Conservation (phyloP, 1,140 invertebrate genomes). For the Drosophila littoralis region DNA sequence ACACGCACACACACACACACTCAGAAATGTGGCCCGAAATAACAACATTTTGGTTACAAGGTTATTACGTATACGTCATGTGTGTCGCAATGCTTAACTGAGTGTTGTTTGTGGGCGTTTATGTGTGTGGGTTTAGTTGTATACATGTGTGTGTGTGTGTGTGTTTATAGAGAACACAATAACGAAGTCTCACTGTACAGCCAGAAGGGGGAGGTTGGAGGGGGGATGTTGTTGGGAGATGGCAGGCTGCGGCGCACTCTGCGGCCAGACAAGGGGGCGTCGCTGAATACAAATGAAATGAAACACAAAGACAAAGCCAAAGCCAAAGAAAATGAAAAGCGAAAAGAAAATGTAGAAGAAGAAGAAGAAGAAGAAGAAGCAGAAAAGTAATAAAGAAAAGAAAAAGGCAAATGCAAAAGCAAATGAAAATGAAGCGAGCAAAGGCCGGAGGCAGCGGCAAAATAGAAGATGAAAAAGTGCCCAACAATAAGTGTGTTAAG, state of each 20-base stretch:
- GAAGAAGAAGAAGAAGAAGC: not conserved
- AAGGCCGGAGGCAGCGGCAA: slow-evolving; percentile 52
- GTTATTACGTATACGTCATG: slow-evolving; percentile 78
- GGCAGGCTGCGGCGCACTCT: slow-evolving; percentile 29
- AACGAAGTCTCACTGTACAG: slow-evolving; percentile 45
- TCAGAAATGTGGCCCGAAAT: slow-evolving; percentile 66
- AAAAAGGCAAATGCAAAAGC: slow-evolving; percentile 59
- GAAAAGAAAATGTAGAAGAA: not conserved
- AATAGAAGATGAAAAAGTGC: slow-evolving; percentile 34
- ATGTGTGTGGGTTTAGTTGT: not conserved
- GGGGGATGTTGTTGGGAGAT: slow-evolving; percentile 14
- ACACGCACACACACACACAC: slow-evolving; percentile 41
- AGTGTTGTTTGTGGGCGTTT: slow-evolving; percentile 34
- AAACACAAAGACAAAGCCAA: slow-evolving; percentile 43
- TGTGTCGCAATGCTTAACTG: slow-evolving; percentile 31
- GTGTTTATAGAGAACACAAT: slow-evolving; percentile 59
- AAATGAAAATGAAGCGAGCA: slow-evolving; percentile 48
- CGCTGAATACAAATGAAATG: slow-evolving; percentile 43
- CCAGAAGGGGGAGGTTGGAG: no score
- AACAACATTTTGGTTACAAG: slow-evolving; percentile 83
- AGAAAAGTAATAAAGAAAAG: slow-evolving; percentile 8
- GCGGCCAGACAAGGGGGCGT: slow-evolving; percentile 16
- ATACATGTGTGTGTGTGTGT: slow-evolving; percentile 7
- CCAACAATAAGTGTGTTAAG: slow-evolving; percentile 59
- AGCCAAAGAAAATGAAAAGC: not conserved